Evolutionary conservation across 2,888 invertebrate genomes (phyloP).

Genomic region (Eupelmus urozonus): DNA sequence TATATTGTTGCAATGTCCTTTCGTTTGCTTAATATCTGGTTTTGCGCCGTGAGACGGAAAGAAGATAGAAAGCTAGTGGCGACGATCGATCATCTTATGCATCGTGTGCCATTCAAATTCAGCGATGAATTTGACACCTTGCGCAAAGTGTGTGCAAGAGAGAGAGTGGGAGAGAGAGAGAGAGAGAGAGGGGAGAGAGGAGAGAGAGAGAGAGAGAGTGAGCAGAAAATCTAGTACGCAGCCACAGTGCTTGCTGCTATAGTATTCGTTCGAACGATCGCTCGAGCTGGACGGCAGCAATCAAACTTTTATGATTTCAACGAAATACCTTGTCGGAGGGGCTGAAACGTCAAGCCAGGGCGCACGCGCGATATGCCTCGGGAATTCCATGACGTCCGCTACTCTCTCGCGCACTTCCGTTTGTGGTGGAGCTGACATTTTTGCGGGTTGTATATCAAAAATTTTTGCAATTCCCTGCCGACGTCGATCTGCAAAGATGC

Average conservation of each 20-base stretch:
- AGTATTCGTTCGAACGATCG: conserved; percentile 43
- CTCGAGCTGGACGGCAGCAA: conserved; percentile 50
- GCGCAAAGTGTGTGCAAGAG: no score
- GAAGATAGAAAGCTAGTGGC: no score
- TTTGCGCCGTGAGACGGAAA: neutral
- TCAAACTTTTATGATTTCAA: conserved; percentile 60
- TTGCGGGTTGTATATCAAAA: no score
- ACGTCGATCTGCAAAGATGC: no score
- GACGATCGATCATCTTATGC: no score
- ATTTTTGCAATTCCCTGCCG: no score
- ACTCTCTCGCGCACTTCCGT: no score
- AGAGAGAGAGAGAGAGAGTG: no score
- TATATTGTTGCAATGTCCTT: no score
- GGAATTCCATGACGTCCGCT: neutral
- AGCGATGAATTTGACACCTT: conserved; percentile 45
- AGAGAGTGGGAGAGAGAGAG: no score
- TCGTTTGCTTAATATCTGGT: conserved; percentile 6
- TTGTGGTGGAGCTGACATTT: neutral
- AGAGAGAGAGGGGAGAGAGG: no score
- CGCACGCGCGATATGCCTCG: conserved; percentile 16
- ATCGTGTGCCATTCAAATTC: conserved; percentile 23
- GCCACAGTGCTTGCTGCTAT: conserved; percentile 9
- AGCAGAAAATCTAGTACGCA: conserved; percentile 14
- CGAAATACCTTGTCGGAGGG: conserved; percentile 37
- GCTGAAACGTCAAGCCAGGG: conserved; percentile 31